A percentile compares a stretch with the other conserved stretches of the same genome.
Evolutionary conservation across 2,113 vertebrate species (phyloP).

Genomic region (Bettongia penicillata): DNA sequence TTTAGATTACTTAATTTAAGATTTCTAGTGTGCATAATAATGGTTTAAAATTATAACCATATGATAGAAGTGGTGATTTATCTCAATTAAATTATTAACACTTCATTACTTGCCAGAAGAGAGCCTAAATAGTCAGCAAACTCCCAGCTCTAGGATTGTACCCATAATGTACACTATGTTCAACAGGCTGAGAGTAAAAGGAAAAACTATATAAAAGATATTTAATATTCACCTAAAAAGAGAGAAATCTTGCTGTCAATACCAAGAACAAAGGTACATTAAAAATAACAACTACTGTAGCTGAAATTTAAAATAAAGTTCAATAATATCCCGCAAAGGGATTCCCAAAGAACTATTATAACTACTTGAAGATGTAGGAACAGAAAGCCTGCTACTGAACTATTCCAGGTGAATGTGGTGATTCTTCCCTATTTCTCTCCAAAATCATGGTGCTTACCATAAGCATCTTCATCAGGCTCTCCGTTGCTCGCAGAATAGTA

Average conservation of each 20-base stretch:
- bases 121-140: background rate
- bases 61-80: background rate
- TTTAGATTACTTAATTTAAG: background rate
- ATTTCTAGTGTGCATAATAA: background rate
- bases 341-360: slow-evolving; percentile 15
- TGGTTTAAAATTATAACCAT: background rate
- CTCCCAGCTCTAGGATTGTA: slow-evolving; percentile 14
- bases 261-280: background rate
- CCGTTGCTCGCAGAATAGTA: slow-evolving; percentile 98
- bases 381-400: background rate
- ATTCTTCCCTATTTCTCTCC: background rate
- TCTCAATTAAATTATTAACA: background rate
- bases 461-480: slow-evolving; percentile 96
- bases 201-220: slow-evolving; percentile 15
- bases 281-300: slow-evolving; percentile 19
- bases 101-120: background rate
- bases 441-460: slow-evolving; percentile 85
- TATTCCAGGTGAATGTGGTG: background rate
- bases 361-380: background rate
- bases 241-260: background rate
- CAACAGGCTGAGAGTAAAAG: slow-evolving; percentile 22
- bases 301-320: slow-evolving; percentile 7
- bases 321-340: background rate
- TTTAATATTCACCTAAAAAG: background rate
- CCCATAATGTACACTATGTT: slow-evolving; percentile 15